Evolutionary conservation across 2,888 invertebrate genomes (phyloP).

Genomic region (Acronicta alni): DNA sequence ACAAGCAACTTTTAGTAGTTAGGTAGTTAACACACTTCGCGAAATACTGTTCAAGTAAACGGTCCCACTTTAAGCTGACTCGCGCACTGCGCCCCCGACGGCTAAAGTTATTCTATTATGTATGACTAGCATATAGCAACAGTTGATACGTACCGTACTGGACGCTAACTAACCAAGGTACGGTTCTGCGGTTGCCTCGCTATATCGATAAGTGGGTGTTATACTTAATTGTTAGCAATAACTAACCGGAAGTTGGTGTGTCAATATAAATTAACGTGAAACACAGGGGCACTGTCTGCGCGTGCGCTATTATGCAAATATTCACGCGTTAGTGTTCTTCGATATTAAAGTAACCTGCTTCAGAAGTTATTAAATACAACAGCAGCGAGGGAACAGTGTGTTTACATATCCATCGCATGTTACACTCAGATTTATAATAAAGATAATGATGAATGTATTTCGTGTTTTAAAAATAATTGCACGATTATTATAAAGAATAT

Average conservation of each 20-base stretch:
- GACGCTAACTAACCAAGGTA: not conserved
- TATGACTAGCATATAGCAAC: not conserved
- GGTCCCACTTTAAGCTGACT: too few species aligned
- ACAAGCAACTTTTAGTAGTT: too few species aligned
- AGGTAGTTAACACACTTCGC: too few species aligned
- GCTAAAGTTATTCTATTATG: not conserved
- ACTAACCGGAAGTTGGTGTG: slow-evolving; percentile 7
- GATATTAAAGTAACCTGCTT: slow-evolving; percentile 25
- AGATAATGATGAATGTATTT: slow-evolving; percentile 50
- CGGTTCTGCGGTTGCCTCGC: slow-evolving; percentile 4
- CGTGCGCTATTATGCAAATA: not conserved
- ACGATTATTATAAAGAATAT: slow-evolving; percentile 43
- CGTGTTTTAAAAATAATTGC: slow-evolving; percentile 48
- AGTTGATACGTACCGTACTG: not conserved
- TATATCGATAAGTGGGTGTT: slow-evolving; percentile 8
- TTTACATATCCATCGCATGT: slow-evolving; percentile 50
- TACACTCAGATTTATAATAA: slow-evolving; percentile 48
- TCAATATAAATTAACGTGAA: slow-evolving; percentile 12
- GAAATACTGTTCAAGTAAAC: too few species aligned
- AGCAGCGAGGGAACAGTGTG: slow-evolving; percentile 4
- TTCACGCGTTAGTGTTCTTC: not conserved
- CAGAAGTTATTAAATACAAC: slow-evolving; percentile 13
- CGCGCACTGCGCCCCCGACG: slow-evolving; percentile 1
- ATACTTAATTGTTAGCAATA: slow-evolving; percentile 20
- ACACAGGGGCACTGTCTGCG: slow-evolving; percentile 5